Conservation (phyloP, 2,113 vertebrate genomes). For the Aspidoscelis tigris region DNA sequence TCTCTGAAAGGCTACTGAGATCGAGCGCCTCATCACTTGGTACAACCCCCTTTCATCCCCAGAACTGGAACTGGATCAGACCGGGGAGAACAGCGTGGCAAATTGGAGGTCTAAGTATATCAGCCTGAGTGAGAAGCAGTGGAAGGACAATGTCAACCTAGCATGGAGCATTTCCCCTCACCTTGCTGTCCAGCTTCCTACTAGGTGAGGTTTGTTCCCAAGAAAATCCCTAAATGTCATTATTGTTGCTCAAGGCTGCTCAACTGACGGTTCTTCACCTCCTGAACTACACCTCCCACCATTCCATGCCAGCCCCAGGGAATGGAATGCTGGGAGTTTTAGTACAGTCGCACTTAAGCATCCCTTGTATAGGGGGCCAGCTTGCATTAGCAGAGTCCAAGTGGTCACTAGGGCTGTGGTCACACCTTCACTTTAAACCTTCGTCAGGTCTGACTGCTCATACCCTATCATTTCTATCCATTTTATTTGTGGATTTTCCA, state of each 20-base stretch:
- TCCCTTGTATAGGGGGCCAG: no score
- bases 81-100: conserved; percentile 92
- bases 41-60: conserved; percentile 94
- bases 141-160: conserved; percentile 96
- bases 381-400: no score
- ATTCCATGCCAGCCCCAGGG: not conserved
- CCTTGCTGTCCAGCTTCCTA: conserved; percentile 91
- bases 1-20: conserved; percentile 87
- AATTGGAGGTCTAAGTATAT: conserved; percentile 98
- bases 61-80: conserved; percentile 92
- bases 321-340: no score
- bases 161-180: conserved; percentile 96
- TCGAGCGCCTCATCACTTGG: conserved; percentile 94
- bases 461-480: no score
- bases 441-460: no score
- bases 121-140: conserved; percentile 94
- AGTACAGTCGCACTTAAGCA: no score
- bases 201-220: conserved; percentile 77
- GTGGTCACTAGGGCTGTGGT: no score
- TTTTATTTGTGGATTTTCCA: no score
- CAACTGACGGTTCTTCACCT: not conserved
- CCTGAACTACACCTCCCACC: not conserved
- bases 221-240: no score
- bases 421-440: no score
- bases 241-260: no score